Conservation (phyloP, 2,888 invertebrate genomes). For the Tribolium freemani region DNA sequence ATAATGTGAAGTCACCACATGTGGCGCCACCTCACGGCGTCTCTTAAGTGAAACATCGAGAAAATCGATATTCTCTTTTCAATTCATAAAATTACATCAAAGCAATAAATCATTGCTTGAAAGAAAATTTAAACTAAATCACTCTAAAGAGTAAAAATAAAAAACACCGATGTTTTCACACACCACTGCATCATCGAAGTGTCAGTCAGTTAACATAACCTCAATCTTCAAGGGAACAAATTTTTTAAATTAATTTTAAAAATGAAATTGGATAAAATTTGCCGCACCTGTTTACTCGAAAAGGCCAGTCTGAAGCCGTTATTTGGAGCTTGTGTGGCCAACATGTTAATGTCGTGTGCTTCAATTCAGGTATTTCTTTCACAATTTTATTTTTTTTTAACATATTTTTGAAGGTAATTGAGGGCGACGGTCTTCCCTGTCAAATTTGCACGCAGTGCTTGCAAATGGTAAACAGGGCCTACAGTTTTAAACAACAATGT, state of each 20-base stretch:
- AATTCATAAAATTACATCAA: too few relatives aligned
- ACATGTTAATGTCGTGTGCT: constrained; percentile 66
- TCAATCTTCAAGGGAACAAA: too few relatives aligned
- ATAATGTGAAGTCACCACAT: too few relatives aligned
- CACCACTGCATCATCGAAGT: too few relatives aligned
- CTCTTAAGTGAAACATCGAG: too few relatives aligned
- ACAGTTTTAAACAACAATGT: constrained; percentile 65
- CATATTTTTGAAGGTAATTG: constrained; percentile 58
- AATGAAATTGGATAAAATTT: constrained; percentile 66
- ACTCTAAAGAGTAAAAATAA: too few relatives aligned
- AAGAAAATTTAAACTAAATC: too few relatives aligned
- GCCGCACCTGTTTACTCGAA: constrained; percentile 64
- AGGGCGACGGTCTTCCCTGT: constrained; percentile 65
- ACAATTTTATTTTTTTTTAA: not conserved
- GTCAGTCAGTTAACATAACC: too few relatives aligned
- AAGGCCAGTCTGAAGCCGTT: constrained; percentile 64
- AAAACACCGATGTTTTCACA: too few relatives aligned
- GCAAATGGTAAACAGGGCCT: constrained; percentile 63
- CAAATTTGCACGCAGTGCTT: constrained; percentile 66
- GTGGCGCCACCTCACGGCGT: too few relatives aligned
- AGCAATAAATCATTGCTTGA: too few relatives aligned
- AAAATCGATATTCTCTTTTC: not conserved
- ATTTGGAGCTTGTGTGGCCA: constrained; percentile 64
- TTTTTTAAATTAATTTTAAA: not conserved
- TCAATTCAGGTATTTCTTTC: constrained; percentile 61